A percentile compares a stretch with the other conserved stretches of the same genome.
These are phyloP conservation scores for Rutpela maculata DNA, from an alignment of 2,888 invertebrate genomes.

Conservation along the genomic window DNA sequence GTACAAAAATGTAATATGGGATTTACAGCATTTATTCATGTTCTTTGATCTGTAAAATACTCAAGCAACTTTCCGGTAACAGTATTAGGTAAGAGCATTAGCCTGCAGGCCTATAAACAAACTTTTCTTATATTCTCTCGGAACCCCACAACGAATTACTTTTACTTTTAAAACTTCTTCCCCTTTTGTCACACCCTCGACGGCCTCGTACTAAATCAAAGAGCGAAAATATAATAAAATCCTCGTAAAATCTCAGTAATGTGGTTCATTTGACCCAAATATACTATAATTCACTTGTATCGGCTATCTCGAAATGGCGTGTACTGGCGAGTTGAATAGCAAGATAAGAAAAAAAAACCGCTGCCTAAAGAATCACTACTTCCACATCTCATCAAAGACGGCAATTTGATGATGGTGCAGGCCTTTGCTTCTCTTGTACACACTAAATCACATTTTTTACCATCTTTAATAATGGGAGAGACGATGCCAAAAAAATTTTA, in stretches of 20 bases:
- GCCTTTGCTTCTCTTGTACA: no score
- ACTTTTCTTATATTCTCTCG: constrained; percentile 24
- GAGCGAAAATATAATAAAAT: constrained; percentile 2
- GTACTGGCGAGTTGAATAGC: no score
- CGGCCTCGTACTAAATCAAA: neutral
- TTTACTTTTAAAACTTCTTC: constrained; percentile 6
- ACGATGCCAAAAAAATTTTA: no score
- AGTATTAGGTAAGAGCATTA: constrained; percentile 3
- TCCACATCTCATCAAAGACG: no score
- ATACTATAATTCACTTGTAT: no score
- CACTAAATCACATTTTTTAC: no score
- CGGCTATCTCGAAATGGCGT: no score
- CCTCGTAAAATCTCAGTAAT: constrained; percentile 11
- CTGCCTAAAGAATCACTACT: no score
- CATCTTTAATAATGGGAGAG: no score
- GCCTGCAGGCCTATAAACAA: constrained; percentile 20
- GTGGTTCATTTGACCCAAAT: neutral
- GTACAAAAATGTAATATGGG: neutral
- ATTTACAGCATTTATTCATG: neutral
- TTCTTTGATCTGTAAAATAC: neutral
- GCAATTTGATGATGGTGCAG: no score
- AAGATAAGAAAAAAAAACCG: no score
- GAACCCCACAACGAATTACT: neutral
- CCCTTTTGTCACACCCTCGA: neutral
- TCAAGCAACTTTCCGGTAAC: neutral